Base-by-base conservation (phyloP, 2,888 invertebrate species). In the Zygaena filipendulae region DNA sequence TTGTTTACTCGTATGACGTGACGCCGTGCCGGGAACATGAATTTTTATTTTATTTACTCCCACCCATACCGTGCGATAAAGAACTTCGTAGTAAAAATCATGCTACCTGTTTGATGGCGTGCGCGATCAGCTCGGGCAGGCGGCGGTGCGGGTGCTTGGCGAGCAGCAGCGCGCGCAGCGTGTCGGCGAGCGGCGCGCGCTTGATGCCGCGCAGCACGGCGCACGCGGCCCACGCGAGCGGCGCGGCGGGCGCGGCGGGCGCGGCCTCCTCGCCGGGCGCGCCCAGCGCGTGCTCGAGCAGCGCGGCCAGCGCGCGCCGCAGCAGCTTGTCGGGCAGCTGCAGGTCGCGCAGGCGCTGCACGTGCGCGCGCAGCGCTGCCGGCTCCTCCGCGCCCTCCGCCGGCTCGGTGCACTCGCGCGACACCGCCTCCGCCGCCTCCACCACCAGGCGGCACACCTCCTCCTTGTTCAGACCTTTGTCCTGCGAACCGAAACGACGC, bases 381-480 rank as follows among this genome's bases (percentile, higher is more conserved):
- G 14, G 34, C 27, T 24, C 30, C 22, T 23, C 39, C 23, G 16
- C 33, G 11, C 7, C 36, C 24, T 11, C 25, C 23, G 27, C 36
- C 27, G 26, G 30, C 16, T 16, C 16, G 33, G 20, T 26, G 27
- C 27, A 27, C 19, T 32, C 26, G 21, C n/a, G 20, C 43, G 55
- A 58, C 32, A 55, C 50, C 47, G 50, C 56, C 35, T 42, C 51
- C 35, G 52, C 59, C 36, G 69, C 72, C 50, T 63, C 67, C 42
- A 64, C 47, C 42, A 60, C 72, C 41, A 72, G 59, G 4, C 66
- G 66, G 35, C 68, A 68, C 45, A 68, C 75, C 51, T 77, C 75
- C 53, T 77, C 75, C 52, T 72, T 70, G 60, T 56, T 66, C 41
- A 60, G 46, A 4, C 64, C 16, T 7, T 16, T 16, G 16, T 16